Evolutionary conservation across 2,113 vertebrate species (phyloP).

Genomic region (Gavia stellata): DNA sequence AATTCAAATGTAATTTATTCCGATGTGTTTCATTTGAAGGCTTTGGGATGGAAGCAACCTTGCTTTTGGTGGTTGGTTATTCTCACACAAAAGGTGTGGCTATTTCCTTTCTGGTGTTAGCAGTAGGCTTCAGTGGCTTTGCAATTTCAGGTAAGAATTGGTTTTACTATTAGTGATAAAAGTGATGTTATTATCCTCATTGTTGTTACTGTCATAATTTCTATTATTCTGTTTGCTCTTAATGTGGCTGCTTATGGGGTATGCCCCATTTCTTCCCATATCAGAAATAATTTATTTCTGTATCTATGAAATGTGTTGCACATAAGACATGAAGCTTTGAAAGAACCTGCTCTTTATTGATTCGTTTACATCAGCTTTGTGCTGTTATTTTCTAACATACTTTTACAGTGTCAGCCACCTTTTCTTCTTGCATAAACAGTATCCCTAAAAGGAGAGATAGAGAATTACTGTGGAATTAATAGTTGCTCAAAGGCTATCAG

Average conservation of each 20-base stretch:
- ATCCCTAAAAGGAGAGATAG: background rate
- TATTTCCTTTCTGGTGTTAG: conserved; percentile 93
- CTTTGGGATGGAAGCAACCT: conserved; percentile 97
- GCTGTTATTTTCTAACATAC: background rate
- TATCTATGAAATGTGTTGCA: background rate
- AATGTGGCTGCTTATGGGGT: background rate
- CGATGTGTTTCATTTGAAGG: conserved; percentile 70
- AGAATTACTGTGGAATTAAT: background rate
- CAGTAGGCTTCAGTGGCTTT: conserved; percentile 97
- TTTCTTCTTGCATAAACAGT: background rate
- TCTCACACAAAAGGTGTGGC: conserved; percentile 92
- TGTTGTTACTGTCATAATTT: background rate
- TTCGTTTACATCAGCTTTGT: background rate
- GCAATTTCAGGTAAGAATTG: conserved; percentile 91
- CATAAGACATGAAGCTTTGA: background rate
- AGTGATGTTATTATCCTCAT: background rate
- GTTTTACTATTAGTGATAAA: background rate
- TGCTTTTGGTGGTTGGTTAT: conserved; percentile 93
- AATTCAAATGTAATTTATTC: background rate
- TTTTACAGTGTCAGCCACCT: background rate
- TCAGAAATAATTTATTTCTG: background rate
- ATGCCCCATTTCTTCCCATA: background rate
- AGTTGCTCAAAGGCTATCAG: background rate
- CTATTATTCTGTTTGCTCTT: background rate
- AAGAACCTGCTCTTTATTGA: background rate